Percentiles rank a stretch among this genome's conserved stretches.
Conservation (phyloP, 2,888 invertebrate genomes). For the Xestia rhomboidea region DNA sequence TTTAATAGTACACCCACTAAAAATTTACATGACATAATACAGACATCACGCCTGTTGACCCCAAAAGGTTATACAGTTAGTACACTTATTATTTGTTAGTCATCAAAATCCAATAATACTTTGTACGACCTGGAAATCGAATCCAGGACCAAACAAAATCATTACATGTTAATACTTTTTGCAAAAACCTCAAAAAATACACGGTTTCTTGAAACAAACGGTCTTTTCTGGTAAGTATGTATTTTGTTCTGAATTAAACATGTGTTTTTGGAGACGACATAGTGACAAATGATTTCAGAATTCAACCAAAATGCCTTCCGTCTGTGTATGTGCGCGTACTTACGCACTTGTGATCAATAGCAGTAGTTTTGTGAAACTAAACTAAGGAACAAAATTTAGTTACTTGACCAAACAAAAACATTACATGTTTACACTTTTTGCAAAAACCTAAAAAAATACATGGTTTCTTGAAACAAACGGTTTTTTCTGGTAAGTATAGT, state of each 20-base stretch:
- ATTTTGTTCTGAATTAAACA: conserved; percentile 49
- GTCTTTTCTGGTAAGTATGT: conserved; percentile 7
- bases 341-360: neutral
- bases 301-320: neutral
- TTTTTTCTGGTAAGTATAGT: conserved; percentile 7
- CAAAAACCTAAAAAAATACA: neutral
- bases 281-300: conserved; percentile 51
- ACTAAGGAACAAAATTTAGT: neutral
- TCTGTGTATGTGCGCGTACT: neutral
- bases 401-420: neutral
- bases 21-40: neutral
- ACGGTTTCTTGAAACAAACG: conserved; percentile 29
- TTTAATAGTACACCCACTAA: neutral
- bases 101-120: neutral
- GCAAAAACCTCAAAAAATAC: neutral
- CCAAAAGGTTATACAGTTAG: neutral
- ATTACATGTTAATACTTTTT: neutral
- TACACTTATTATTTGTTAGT: neutral
- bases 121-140: neutral
- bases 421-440: neutral
- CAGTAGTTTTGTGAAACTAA: neutral
- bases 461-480: conserved; percentile 30
- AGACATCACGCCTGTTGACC: neutral
- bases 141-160: neutral
- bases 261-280: conserved; percentile 34